Evolutionary conservation across 2,113 vertebrate species (phyloP).

Genomic region (Xenopus borealis): DNA sequence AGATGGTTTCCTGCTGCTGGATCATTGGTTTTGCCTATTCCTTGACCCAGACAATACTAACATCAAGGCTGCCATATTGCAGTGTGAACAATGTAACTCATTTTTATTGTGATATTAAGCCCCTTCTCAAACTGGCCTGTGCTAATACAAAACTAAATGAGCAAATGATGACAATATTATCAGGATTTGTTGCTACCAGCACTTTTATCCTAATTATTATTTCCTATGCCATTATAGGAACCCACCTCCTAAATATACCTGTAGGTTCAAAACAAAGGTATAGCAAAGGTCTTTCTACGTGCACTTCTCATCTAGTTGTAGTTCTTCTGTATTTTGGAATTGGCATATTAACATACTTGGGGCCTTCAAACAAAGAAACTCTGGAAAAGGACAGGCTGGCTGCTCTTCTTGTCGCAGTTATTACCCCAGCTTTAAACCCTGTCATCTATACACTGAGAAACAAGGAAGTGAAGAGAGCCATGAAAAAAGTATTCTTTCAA

Average conservation of each 20-base stretch:
- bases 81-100: not conserved
- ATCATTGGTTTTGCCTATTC: not conserved
- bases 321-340: constrained; percentile 44
- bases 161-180: not conserved
- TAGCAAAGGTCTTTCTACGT: constrained; percentile 12
- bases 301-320: constrained; percentile 41
- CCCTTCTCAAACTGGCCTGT: constrained; percentile 3
- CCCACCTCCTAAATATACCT: constrained; percentile 2
- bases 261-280: constrained; percentile 6
- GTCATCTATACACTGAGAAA: not conserved
- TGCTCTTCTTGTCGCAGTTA: not conserved
- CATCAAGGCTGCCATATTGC: not conserved
- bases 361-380: not conserved
- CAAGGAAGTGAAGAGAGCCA: not conserved
- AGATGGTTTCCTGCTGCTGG: not conserved
- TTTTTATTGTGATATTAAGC: constrained; percentile 4
- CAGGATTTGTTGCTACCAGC: not conserved
- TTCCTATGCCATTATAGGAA: constrained; percentile 11
- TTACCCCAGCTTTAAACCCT: not conserved
- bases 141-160: constrained; percentile 1
- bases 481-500: not conserved
- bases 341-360: not conserved
- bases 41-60: not conserved
- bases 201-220: constrained; percentile 5
- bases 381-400: not conserved